Evolutionary conservation across 2,797 vertebrate genomes (phyloP), one percentile per base, ranked within the genome.

Genomic region (Megaceryle alcyon): DNA sequence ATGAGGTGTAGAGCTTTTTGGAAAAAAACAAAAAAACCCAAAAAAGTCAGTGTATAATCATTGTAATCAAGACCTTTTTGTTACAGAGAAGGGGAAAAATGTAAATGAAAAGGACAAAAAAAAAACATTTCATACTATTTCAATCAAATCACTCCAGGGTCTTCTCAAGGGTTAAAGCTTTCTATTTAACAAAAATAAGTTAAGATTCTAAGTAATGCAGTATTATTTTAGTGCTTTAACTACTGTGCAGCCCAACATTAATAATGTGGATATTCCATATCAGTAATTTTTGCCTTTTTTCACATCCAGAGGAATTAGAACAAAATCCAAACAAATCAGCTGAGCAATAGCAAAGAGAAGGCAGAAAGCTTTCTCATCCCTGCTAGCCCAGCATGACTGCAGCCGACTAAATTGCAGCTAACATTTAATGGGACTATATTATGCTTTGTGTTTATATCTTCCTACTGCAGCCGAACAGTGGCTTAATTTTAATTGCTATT

Each of bases 241-340:
- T 87, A 26, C 31, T 60, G n/a, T 13, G 59, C 60, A 96, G 43
- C 53, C 37, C 19, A 39, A 70, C 35, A 23, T 37, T 76, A 92
- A 61, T 68, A 85, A 87, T 9, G 53, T 17, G 19, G 29, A 43
- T 82, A 77, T 85, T 64, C 44, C 11, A 1, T 33, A 46, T 56
- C 35, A 72, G 53, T 54, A 83, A 64, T 33, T 18, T 51, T 88
- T 72, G 61, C 29, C 9, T 41, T 83, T 76, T 56, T 44, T 44
- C 70, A 56, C 37, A 61, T 53, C 48, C 69, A 33, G 63, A 78
- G 65, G 46, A 86, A 93, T 93, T 46, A 83, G 77, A 56, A 84
- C 54, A 76, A 92, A 76, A 12, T 78, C 85, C 51, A 79, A 83
- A 90, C 39, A 83, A 84, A 80, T 72, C 71, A 95, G 78, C 48